Evolutionary conservation across 2,113 vertebrate genomes (phyloP).

Genomic region (Epinephelus moara): DNA sequence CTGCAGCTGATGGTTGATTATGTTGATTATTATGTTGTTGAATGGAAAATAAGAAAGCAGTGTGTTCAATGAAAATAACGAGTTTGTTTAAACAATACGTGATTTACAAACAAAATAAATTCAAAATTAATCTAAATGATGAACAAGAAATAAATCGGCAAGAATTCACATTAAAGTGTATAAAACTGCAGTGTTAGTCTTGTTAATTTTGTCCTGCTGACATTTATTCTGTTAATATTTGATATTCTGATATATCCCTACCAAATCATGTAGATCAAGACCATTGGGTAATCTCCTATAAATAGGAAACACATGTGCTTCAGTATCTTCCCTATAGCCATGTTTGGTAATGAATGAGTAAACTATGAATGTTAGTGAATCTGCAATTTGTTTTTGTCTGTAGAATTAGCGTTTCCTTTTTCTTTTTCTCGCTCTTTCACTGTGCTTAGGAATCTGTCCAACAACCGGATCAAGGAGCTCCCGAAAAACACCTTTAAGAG

Average conservation of each 20-base stretch:
- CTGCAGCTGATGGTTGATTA: neutral
- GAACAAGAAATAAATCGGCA: too few relatives aligned
- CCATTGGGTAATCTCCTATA: neutral
- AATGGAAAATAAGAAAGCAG: neutral
- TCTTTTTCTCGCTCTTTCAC: neutral
- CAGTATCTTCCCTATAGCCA: neutral
- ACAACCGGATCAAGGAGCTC: slow-evolving; percentile 83
- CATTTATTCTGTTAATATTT: neutral
- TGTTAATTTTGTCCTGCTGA: neutral
- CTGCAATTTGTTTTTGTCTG: neutral
- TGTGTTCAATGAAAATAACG: neutral
- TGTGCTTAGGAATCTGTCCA: slow-evolving; percentile 81
- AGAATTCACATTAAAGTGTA: neutral
- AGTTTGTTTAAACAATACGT: too few relatives aligned
- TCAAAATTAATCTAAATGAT: neutral
- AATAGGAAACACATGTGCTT: neutral
- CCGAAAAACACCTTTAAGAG: slow-evolving; percentile 81
- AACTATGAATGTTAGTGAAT: neutral
- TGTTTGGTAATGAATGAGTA: neutral
- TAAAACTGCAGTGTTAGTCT: too few relatives aligned
- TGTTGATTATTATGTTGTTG: neutral
- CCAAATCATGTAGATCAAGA: neutral
- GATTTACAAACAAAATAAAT: too few relatives aligned
- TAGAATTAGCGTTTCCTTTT: neutral
- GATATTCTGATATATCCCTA: neutral